Evolutionary conservation across 2,113 vertebrate species (phyloP).

Genomic region (Ctenodactylus gundi): DNA sequence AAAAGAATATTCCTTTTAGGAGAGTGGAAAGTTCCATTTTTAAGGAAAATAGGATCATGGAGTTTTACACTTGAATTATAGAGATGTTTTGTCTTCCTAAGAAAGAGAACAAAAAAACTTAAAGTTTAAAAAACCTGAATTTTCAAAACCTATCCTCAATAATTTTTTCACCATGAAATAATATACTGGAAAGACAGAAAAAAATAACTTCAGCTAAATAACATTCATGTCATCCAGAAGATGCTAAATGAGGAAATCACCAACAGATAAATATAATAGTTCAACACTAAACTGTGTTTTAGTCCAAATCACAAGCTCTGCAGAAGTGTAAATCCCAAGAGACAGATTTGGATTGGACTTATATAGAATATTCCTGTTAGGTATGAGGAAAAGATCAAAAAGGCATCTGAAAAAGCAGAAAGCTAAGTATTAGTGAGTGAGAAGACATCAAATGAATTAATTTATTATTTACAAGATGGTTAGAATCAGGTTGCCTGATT

Average conservation of each 20-base stretch:
- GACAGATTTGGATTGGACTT: background rate
- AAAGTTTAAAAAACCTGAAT: background rate
- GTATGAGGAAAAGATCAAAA: constrained; percentile 10
- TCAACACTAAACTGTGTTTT: background rate
- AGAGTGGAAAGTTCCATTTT: background rate
- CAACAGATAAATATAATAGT: background rate
- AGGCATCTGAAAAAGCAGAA: background rate
- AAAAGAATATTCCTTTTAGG: background rate
- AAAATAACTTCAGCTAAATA: background rate
- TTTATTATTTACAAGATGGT: background rate
- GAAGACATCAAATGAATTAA: background rate
- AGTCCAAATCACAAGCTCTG: background rate
- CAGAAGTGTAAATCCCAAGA: background rate
- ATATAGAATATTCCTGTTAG: background rate
- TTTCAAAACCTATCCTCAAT: background rate
- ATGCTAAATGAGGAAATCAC: background rate
- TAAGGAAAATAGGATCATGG: background rate
- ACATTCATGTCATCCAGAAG: background rate
- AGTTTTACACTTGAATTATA: constrained; percentile 7
- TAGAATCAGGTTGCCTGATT: background rate
- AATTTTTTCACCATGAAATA: background rate
- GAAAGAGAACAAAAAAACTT: background rate
- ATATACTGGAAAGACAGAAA: background rate
- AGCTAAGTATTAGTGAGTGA: background rate
- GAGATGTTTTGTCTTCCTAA: background rate